These are phyloP conservation scores for Resseliella maxima DNA, from an alignment of 2,888 invertebrate species.

Conservation along the genomic window DNA sequence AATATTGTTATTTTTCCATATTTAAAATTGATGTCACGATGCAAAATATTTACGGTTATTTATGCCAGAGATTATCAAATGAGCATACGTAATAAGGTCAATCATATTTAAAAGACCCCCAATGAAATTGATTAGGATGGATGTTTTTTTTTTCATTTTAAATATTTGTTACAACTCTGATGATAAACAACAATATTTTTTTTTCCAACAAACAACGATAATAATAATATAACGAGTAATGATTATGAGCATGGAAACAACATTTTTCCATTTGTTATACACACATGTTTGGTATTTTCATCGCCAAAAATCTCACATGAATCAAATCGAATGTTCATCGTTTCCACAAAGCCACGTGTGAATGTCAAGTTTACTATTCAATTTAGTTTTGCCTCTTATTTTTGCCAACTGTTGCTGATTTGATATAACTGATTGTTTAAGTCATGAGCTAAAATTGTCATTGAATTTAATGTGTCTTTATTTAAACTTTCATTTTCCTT, in stretches of 20 bases:
- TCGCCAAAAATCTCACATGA: too few species aligned
- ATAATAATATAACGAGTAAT: neutral
- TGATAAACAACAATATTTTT: constrained; percentile 15
- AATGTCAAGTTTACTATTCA: neutral
- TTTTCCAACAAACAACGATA: constrained; percentile 10
- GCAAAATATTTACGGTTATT: neutral
- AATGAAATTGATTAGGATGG: neutral
- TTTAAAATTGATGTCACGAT: neutral
- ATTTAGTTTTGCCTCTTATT: neutral
- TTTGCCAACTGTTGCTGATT: neutral
- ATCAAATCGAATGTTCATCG: neutral
- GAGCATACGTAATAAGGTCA: constrained; percentile 2
- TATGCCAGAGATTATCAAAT: neutral
- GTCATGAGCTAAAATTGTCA: neutral
- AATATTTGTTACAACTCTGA: neutral
- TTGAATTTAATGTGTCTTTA: neutral
- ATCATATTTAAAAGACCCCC: constrained; percentile 13
- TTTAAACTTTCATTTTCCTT: neutral
- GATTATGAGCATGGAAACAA: constrained; percentile 19
- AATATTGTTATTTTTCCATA: neutral
- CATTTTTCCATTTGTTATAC: neutral
- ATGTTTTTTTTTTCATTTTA: neutral
- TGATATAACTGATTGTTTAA: neutral
- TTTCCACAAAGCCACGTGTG: neutral
- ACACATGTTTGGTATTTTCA: neutral